Evolutionary conservation across 2,797 vertebrate genomes (phyloP).

Genomic region (Tiaroga cobitis): DNA sequence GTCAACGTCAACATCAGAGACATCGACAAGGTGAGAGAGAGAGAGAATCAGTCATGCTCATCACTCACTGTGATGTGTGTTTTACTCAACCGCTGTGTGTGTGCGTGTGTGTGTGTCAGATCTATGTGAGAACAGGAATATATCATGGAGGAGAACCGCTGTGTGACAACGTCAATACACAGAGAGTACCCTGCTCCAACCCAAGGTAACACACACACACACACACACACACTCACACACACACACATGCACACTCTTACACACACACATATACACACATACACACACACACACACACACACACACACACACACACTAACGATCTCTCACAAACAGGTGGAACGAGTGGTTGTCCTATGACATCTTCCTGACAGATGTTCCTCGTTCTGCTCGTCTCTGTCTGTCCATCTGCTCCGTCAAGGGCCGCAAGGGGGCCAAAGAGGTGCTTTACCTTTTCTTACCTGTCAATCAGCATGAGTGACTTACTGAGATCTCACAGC

Average conservation of each 20-base stretch:
- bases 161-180: slow-evolving; percentile 74
- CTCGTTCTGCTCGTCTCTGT: slow-evolving; percentile 69
- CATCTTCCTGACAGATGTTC: slow-evolving; percentile 66
- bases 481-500: not conserved
- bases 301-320: not conserved
- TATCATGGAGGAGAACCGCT: slow-evolving; percentile 74
- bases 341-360: slow-evolving; percentile 72
- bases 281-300: not conserved
- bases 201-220: slow-evolving; percentile 63
- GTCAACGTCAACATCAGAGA: slow-evolving; percentile 85
- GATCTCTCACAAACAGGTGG: slow-evolving; percentile 60
- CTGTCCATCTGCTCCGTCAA: slow-evolving; percentile 74
- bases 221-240: not conserved
- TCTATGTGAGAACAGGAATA: slow-evolving; percentile 73
- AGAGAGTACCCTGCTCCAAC: slow-evolving; percentile 72
- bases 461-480: not conserved
- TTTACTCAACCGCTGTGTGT: not conserved
- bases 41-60: not conserved
- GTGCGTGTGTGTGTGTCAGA: slow-evolving; percentile 61
- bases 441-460: slow-evolving; percentile 55
- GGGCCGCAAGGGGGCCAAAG: slow-evolving; percentile 65
- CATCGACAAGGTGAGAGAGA: slow-evolving; percentile 77
- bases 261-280: not conserved
- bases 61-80: not conserved
- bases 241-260: not conserved